Evolutionary conservation across 2,113 vertebrate species (phyloP), one percentile per base, ranked within the genome.

Genomic region (Anseranas semipalmata): DNA sequence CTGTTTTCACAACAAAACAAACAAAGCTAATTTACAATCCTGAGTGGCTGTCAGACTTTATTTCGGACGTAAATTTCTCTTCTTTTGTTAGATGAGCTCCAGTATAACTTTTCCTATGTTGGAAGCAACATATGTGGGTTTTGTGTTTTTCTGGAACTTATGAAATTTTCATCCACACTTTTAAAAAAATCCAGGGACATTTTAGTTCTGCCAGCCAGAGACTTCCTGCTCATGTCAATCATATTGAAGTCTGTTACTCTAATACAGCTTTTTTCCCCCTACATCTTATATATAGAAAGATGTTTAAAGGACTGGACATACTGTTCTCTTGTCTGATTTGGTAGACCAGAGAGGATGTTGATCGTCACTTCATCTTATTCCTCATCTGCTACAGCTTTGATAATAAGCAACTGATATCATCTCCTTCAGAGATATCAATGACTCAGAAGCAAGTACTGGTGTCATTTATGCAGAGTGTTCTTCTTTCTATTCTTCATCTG

Each of bases 1-100:
- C 78, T 87, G 59, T 80, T 94, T 86, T 88, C 85, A 77, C 8
- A 28, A 71, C 9, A 28, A 67, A 93, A 88, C 67, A 94, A 83
- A 71, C 15, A 74, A n/a, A 74, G 46, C 15, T 46, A 67, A 74
- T 88, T 95, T 95, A 59, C 46, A 87, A 18, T 52, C 56, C 37
- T 55, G 59, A 93, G 79, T 41, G 90, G 45, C 32, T 93, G 73
- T 89, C 87, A 85, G 79, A 66, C 93, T 92, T 95, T 94, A 81
- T 86, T 94, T 94, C 83, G 90, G 68, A 63, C 10, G 46, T 35
- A 50, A 75, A 81, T 71, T 93, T 86, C 56, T 97, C 65, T 89
- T 87, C 37, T 90, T 90, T 41, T 89, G 12, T 86, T 90, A 94
- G 80, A 71, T 59, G 13, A 92, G 72, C n/a, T 90, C 43, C 35